Base-by-base conservation (phyloP, 2,888 invertebrate genomes). In the Kuschelorhynchus macadamiae region DNA sequence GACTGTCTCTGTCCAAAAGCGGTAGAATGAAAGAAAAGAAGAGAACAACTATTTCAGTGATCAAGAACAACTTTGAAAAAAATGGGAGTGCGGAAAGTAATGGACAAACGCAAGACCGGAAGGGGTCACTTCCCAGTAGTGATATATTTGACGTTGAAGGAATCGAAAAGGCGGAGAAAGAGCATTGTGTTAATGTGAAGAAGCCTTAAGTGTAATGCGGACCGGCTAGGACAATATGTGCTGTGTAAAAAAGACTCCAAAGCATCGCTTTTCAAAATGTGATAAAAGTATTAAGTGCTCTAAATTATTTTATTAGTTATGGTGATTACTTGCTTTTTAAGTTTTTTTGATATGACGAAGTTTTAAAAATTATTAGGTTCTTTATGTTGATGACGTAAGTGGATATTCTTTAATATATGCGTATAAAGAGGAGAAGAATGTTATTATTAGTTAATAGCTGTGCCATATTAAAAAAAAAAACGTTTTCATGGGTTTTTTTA, bases 21-120 rank as follows among this genome's bases (percentile, higher is more conserved):
- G 78, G 78, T 8, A 71, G 78, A 66, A 74, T 79, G 75, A 78
- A 78, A 50, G 78, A 79, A 53, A 73, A 71, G 49, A 77, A 76
- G 44, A 46, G 77, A 33, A 72, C 56, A 16, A 75, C 75, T 42
- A 67, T 76, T 7, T 66, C 69, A 16, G 63, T 71, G 20, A 46
- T 71, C 36, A 61, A 53, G 4, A 61, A 71, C 2, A 64, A 64
- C 9, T 5, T n/a, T 20, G 39, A 41, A 9, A 25, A 42, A 55
- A 52, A 12, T 18, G 11, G 17, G 17, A 14, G 25, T 12, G 25
- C 12, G 42, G 5, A 25, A 7, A 25, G 25, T 7, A 44, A 44
- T 30, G 32, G 16, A 14, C 12, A 44, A 32, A 7, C 30, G 5
- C 16, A 18, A 12, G 12, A 47, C n/a, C 21, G 67, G 7, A 68